Evolutionary conservation across 1,140 invertebrate genomes (phyloP).

Genomic region (Eurosta solidaginis): DNA sequence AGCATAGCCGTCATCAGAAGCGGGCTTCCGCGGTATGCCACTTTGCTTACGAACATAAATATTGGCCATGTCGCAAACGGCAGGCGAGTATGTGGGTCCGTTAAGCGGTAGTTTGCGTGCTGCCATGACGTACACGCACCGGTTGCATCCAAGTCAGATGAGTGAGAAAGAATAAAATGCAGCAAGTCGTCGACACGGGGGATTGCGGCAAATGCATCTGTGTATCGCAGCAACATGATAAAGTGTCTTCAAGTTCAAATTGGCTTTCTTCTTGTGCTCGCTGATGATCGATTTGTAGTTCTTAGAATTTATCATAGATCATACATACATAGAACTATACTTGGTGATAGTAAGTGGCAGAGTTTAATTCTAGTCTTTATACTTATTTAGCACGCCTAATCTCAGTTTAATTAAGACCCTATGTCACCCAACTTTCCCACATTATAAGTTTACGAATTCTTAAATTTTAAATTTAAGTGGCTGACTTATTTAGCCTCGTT

Average conservation of each 20-base stretch:
- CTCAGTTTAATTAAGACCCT: too few relatives aligned
- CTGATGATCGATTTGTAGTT: too few relatives aligned
- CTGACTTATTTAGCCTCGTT: too few relatives aligned
- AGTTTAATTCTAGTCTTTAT: too few relatives aligned
- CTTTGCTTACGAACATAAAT: not conserved
- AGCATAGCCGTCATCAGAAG: slow-evolving; percentile 14
- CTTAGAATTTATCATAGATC: too few relatives aligned
- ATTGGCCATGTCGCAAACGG: not conserved
- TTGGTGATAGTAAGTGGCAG: too few relatives aligned
- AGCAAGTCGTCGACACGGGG: not conserved
- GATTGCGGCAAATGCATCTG: not conserved
- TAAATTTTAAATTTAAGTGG: too few relatives aligned
- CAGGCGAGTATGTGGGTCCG: not conserved
- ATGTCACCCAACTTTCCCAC: too few relatives aligned
- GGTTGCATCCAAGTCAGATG: not conserved
- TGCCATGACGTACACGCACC: not conserved
- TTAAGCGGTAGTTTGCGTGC: not conserved
- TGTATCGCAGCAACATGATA: not conserved
- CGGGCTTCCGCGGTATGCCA: slow-evolving; percentile 1
- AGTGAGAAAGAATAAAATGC: not conserved
- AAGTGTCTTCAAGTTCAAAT: not conserved
- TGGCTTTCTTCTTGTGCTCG: not conserved
- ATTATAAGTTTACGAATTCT: too few relatives aligned
- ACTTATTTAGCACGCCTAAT: too few relatives aligned
- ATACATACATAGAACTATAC: too few relatives aligned